Base-by-base conservation (phyloP, 1,140 invertebrate species). In the Sitodiplosis mosellana region DNA sequence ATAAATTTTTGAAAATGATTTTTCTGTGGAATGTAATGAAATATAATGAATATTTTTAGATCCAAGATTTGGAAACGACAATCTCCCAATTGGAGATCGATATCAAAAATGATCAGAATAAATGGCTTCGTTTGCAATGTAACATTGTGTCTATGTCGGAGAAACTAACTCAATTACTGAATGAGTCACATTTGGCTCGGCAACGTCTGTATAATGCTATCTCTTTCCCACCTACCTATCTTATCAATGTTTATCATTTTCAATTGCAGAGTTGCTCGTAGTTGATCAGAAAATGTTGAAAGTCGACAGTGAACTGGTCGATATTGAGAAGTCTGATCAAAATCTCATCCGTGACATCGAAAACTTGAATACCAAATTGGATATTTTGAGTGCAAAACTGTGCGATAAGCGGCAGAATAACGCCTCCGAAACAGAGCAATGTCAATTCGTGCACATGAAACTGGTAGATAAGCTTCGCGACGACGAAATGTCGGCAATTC, bases 101-200 rank as follows among this genome's bases (percentile, higher is more conserved):
- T 55, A 77, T 75, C 21, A 69, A 77, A 52, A 63, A 70, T 41
- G 62, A 77, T 49, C 78, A 85, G 57, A 71, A 75, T 49, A 74
- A 77, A 58, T 87, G 84, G 84, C 59, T 86, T 43, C 70, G 81
- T 38, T 69, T 80, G 51, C 81, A 87, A 60, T 73, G 73, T 15
- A 72, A 78, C 54, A 72, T 81, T 44, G 72, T 84, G 1, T 67
- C 68, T 48, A 59, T 85, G 5, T 74, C 78, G 0, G 63, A 77
- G 49, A 72, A 83, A 52, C 68, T 78, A 54, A 75, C 77, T 52
- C 60, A 69, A 49, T 74, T 82, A 52, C 55, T 81, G 1, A 65
- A 73, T 21, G 73, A 83, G 53, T 70, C 80, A 40, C 76, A 76
- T 57, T 62, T 81, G 17, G 63, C 80, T 10, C 72, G 72, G 38